These are phyloP conservation scores for Cheilosia soror DNA, from an alignment of 2,888 invertebrate genomes.

Conservation along the genomic window DNA sequence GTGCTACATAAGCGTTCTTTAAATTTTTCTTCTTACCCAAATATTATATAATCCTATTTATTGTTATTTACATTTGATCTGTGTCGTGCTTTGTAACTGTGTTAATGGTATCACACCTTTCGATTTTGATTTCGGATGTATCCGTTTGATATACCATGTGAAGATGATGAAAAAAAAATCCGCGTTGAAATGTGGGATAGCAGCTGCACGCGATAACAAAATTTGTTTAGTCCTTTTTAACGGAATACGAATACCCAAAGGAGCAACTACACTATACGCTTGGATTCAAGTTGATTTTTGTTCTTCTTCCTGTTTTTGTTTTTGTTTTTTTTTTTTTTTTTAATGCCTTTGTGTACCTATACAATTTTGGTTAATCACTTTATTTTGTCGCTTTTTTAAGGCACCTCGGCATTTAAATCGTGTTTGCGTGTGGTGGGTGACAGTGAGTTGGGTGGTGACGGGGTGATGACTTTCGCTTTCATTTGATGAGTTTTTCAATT, in stretches of 20 bases:
- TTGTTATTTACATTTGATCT: background rate
- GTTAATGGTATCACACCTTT: constrained; percentile 47
- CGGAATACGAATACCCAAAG: too few species aligned
- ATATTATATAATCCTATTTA: background rate
- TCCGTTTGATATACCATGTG: background rate
- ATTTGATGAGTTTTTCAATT: constrained; percentile 21
- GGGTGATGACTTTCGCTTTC: constrained; percentile 8
- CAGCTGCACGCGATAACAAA: constrained; percentile 31
- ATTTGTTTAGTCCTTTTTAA: background rate
- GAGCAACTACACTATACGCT: background rate
- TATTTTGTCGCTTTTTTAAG: constrained; percentile 40
- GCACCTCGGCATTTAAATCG: constrained; percentile 25
- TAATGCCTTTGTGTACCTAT: constrained; percentile 4
- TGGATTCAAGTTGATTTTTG: constrained; percentile 13
- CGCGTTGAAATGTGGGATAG: constrained; percentile 38
- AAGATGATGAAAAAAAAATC: background rate
- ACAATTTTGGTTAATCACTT: constrained; percentile 38
- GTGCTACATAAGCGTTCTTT: constrained; percentile 29
- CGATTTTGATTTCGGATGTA: constrained; percentile 13
- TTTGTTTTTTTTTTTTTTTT: too few species aligned
- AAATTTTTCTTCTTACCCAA: background rate
- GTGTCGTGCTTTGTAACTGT: constrained; percentile 24
- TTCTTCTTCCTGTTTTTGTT: too few species aligned
- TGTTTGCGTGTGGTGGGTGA: background rate
- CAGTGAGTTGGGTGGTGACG: background rate